phyloP scores from a whole-genome alignment of 2,113 vertebrate genomes.

The Poicephalus meyeri region DNA sequence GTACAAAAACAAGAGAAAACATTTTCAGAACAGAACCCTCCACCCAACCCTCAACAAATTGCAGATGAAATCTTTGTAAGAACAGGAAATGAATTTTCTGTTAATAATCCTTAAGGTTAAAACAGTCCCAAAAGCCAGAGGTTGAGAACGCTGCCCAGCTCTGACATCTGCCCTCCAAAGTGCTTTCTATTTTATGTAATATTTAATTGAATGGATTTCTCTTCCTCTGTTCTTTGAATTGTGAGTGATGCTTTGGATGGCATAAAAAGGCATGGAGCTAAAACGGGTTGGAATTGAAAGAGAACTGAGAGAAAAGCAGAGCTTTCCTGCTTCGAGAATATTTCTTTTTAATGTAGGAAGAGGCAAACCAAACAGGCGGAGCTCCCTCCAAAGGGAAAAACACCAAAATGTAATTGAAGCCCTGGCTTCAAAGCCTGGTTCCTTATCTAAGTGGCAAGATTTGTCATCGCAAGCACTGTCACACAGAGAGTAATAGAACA shows the following conservation, averaged over 20 bases:
- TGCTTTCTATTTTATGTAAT: not conserved
- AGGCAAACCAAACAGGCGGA: not conserved
- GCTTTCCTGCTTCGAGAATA: not conserved
- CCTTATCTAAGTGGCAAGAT: not conserved
- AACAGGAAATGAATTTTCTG: slow-evolving; percentile 50
- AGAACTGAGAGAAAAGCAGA: not conserved
- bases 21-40: not conserved
- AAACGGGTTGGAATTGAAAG: not conserved
- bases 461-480: not conserved
- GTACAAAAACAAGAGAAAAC: slow-evolving; percentile 1
- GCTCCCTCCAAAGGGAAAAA: not conserved
- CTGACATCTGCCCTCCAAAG: not conserved
- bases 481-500: not conserved
- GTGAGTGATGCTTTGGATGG: not conserved
- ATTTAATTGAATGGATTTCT: slow-evolving; percentile 20
- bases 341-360: slow-evolving; percentile 1
- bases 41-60: not conserved
- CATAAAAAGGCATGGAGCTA: not conserved
- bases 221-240: slow-evolving; percentile 18
- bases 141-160: not conserved
- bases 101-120: not conserved
- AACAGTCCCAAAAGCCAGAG: not conserved
- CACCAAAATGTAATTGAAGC: not conserved
- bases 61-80: slow-evolving; percentile 20
- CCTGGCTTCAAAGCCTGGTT: not conserved